Percentiles rank a stretch among this genome's conserved stretches.
Evolutionary conservation across 2,888 invertebrate genomes (phyloP).

Genomic region (Chirona hameri): DNA sequence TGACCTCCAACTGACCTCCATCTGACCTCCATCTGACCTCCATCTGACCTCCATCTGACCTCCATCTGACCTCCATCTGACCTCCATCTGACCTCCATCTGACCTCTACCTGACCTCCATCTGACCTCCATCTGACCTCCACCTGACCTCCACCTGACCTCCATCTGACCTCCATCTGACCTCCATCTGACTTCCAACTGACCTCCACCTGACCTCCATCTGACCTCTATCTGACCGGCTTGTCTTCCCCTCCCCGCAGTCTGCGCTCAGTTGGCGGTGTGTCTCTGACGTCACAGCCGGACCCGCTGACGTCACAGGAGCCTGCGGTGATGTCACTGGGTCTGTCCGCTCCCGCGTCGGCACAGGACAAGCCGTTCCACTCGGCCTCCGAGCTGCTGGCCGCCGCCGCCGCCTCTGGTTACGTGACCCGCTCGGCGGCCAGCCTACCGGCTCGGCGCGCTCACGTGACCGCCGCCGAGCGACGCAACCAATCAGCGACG

Average conservation of each 20-base stretch:
- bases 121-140: too few species aligned
- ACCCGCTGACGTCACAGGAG: constrained; percentile 43
- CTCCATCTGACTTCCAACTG: too few species aligned
- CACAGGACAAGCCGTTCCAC: neutral
- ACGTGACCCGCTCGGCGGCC: constrained; percentile 30
- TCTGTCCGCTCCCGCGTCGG: neutral
- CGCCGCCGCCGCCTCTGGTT: neutral
- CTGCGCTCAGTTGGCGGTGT: neutral
- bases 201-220: too few species aligned
- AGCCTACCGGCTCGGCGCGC: constrained; percentile 27
- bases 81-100: too few species aligned
- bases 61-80: too few species aligned
- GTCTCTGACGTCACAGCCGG: constrained; percentile 41
- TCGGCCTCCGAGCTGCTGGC: neutral
- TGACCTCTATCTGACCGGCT: too few species aligned
- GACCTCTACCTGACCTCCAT: too few species aligned
- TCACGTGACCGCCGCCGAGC: neutral
- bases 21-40: too few species aligned
- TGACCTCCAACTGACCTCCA: too few species aligned
- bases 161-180: too few species aligned
- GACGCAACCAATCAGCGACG: neutral
- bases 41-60: too few species aligned
- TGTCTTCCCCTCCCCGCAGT: neutral
- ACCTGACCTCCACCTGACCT: too few species aligned
- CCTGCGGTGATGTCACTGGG: neutral